Base-by-base conservation (phyloP, 2,113 vertebrate species). In the Paedocypris sp. region DNA sequence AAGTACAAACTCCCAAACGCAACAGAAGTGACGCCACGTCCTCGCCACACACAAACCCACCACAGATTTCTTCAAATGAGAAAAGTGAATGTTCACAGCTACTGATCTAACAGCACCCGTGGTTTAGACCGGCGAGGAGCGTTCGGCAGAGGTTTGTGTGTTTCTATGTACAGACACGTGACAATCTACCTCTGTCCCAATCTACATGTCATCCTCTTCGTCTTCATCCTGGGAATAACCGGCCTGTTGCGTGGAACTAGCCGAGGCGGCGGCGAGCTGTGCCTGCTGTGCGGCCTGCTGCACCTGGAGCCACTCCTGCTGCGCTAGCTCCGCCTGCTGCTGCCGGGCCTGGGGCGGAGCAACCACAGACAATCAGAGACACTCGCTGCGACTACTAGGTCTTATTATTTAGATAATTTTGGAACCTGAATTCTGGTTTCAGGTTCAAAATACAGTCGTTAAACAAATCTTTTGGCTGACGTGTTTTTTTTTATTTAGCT, bases 281-380 rank as follows among this genome's bases (percentile, higher is more conserved):
- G 94, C 94, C 79, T 97, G 93, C 45, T 98, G 94, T 41, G 95
- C 94, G 0, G 95, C 95, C 75, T 98, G 94, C 71, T 99, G 95
- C 94, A 99, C 95, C 82, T 97, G 94, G 82, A 99, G 79, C 95
- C 95, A 97, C 64, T 98, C 94, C 80, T 98, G 94, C 74, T 97
- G 95, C 20, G 93, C 95, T 16, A 98, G 81, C 76, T 99, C 95
- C 18, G 95, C 95, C 87, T 99, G 95, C 68, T 99, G 95, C 78
- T 99, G 95, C 77, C 93, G 90, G 18, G 95, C 95, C 95, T 99
- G 67, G 61, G 65, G 66, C 15, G 62, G 32, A 62, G 3, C 61
- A 29, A 23, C n/a, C 26, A 49, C 26, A 39, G 15, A 38, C 28
- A 31, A 43, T 23, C 16, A 32, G 2, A 12, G 20, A 9, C 10